These are phyloP conservation scores for Agrochola litura DNA, from an alignment of 2,888 invertebrate species.

Conservation along the genomic window DNA sequence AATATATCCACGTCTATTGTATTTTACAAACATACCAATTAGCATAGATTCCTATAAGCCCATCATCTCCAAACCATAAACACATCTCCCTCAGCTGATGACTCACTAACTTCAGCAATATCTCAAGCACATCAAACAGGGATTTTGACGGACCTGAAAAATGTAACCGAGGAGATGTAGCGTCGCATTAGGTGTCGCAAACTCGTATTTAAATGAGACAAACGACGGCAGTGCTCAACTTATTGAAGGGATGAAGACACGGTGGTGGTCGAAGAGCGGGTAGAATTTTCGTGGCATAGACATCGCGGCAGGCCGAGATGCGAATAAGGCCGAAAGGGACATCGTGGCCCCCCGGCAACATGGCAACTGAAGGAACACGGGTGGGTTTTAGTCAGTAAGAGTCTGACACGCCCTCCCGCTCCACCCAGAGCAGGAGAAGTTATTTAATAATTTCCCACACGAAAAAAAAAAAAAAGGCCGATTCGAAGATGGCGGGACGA, in stretches of 20 bases:
- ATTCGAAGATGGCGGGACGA: too few species aligned
- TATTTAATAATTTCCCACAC: too few species aligned
- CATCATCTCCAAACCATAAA: slow-evolving; percentile 6
- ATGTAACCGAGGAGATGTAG: slow-evolving; percentile 76
- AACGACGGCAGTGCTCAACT: slow-evolving; percentile 73
- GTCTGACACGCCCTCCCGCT: too few species aligned
- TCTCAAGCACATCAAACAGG: slow-evolving; percentile 64
- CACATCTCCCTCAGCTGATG: not conserved
- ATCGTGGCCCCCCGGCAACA: too few species aligned
- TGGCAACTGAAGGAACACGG: too few species aligned
- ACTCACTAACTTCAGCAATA: slow-evolving; percentile 38
- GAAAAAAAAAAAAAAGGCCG: too few species aligned
- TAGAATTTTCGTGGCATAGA: not conserved
- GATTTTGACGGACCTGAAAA: slow-evolving; percentile 76
- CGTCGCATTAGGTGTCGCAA: slow-evolving; percentile 82
- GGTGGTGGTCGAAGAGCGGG: slow-evolving; percentile 26
- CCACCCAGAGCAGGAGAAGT: too few species aligned
- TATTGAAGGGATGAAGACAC: slow-evolving; percentile 48
- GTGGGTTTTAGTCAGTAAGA: too few species aligned
- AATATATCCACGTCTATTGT: too few species aligned
- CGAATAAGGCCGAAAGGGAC: too few species aligned
- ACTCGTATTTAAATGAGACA: slow-evolving; percentile 87
- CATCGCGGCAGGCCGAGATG: too few species aligned
- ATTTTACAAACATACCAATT: too few species aligned
- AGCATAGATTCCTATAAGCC: not conserved